Conservation (phyloP, 1,140 invertebrate species). For the Panonychus citri region DNA sequence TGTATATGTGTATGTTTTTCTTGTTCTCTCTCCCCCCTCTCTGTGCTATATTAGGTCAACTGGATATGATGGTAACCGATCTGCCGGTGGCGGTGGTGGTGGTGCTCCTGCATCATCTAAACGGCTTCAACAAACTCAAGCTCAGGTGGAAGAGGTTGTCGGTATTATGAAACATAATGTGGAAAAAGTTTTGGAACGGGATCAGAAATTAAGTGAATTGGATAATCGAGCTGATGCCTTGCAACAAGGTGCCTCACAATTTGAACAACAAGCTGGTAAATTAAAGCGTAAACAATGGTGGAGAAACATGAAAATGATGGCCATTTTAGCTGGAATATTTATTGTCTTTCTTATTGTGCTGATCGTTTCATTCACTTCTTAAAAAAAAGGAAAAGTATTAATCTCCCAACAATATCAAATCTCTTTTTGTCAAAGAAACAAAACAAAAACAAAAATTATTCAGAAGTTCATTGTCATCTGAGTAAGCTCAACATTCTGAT, state of each 20-base stretch:
- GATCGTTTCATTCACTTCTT: too few relatives aligned
- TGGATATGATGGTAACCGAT: too few relatives aligned
- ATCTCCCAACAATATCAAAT: too few relatives aligned
- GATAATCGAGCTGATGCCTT: conserved; percentile 30
- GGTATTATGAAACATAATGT: conserved; percentile 18
- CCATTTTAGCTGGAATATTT: not conserved
- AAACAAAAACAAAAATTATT: too few relatives aligned
- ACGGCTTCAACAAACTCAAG: conserved; percentile 14
- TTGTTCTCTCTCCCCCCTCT: too few relatives aligned
- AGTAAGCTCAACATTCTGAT: too few relatives aligned
- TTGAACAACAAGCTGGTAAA: conserved; percentile 40
- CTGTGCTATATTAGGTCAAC: too few relatives aligned
- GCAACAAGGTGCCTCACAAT: conserved; percentile 40
- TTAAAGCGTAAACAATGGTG: conserved; percentile 41
- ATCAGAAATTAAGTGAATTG: conserved; percentile 17
- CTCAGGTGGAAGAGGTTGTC: conserved; percentile 15
- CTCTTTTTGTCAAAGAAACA: too few relatives aligned
- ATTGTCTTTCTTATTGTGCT: not conserved
- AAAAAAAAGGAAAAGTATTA: too few relatives aligned
- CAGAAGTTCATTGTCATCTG: too few relatives aligned
- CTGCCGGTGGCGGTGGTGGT: not conserved
- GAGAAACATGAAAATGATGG: conserved; percentile 31
- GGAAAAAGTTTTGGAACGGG: conserved; percentile 18
- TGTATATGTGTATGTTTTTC: too few relatives aligned
- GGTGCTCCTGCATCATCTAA: conserved; percentile 5